Conservation (phyloP, 1,140 invertebrate genomes). For the Gryllus bimaculatus region DNA sequence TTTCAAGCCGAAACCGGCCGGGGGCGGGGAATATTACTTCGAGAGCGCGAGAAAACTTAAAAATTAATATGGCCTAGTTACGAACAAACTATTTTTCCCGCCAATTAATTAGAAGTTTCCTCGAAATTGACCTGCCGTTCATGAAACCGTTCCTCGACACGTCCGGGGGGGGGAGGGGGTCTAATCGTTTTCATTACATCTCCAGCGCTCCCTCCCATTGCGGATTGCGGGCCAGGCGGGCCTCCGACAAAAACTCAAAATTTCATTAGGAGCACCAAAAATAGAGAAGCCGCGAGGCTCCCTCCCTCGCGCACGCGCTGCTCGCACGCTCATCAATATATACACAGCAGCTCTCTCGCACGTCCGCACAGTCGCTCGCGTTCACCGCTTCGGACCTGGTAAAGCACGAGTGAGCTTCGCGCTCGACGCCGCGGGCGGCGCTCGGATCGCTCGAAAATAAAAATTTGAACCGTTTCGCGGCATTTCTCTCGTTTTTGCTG, state of each 20-base stretch:
- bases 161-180: not conserved
- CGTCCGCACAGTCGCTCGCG: not conserved
- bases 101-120: not conserved
- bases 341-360: too few species aligned
- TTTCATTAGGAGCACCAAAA: not conserved
- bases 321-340: too few species aligned
- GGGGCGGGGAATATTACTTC: not conserved
- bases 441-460: too few species aligned
- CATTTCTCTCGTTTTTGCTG: too few species aligned
- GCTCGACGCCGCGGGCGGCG: not conserved
- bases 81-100: not conserved
- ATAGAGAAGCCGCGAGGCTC: too few species aligned
- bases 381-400: not conserved
- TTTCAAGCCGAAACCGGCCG: too few species aligned
- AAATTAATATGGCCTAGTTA: not conserved
- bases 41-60: not conserved
- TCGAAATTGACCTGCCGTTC: not conserved
- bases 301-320: not conserved
- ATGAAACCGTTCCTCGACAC: not conserved
- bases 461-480: too few species aligned
- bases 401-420: not conserved
- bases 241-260: not conserved
- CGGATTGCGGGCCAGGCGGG: not conserved
- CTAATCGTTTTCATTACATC: slow-evolving; percentile 1
- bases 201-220: not conserved